phyloP scores from a whole-genome alignment of 2,888 invertebrate species.

The Junonia oenone region DNA sequence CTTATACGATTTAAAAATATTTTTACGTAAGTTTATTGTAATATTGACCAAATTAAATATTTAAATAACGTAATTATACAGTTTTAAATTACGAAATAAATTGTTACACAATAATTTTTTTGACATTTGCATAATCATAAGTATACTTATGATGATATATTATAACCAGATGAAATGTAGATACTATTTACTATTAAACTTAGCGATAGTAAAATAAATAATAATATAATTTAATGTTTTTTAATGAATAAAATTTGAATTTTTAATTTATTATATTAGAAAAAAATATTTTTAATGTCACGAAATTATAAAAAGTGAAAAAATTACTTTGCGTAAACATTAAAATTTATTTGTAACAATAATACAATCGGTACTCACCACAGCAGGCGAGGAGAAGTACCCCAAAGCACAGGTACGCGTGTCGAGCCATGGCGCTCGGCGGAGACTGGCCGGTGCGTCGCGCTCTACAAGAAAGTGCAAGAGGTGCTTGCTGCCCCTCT shows the following conservation, averaged over 20 bases:
- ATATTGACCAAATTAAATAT: conserved; percentile 19
- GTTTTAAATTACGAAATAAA: background rate
- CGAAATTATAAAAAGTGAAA: too few relatives aligned
- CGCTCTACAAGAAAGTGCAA: conserved; percentile 73
- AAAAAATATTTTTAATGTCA: too few relatives aligned
- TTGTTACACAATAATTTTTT: background rate
- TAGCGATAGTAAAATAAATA: too few relatives aligned
- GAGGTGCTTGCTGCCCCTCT: conserved; percentile 74
- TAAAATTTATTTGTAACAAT: background rate
- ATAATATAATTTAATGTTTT: too few relatives aligned
- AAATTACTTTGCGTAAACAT: too few relatives aligned
- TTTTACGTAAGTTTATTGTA: conserved; percentile 34
- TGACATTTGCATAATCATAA: background rate
- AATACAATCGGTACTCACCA: conserved; percentile 57
- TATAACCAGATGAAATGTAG: too few relatives aligned
- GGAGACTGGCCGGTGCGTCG: conserved; percentile 65
- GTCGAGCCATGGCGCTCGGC: conserved; percentile 79
- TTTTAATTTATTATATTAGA: too few relatives aligned
- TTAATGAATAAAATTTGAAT: too few relatives aligned
- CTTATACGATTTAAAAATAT: conserved; percentile 42
- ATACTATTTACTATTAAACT: too few relatives aligned
- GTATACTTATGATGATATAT: too few relatives aligned
- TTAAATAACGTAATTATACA: background rate
- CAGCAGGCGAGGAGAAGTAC: conserved; percentile 66
- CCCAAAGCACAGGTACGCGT: conserved; percentile 72